Conservation (phyloP, 2,888 invertebrate genomes). For the Dasysyrphus albostriatus region DNA sequence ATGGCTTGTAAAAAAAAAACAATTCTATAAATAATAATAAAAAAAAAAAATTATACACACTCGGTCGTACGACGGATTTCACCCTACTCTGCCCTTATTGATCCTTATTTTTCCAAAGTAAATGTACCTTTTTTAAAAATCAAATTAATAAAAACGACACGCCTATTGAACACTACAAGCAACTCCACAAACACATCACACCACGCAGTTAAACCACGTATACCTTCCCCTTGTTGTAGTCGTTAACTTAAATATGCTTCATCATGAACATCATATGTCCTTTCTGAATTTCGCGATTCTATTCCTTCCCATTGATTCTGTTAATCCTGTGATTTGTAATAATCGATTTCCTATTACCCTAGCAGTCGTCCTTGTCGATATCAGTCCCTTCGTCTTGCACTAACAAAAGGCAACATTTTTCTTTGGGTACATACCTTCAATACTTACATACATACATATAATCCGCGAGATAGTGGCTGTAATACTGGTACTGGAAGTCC, state of each 20-base stretch:
- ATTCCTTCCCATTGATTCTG: constrained; percentile 66
- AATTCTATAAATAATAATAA: background rate
- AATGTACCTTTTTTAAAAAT: constrained; percentile 27
- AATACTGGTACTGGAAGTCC: constrained; percentile 35
- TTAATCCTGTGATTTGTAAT: constrained; percentile 75
- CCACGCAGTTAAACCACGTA: background rate
- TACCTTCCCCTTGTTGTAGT: constrained; percentile 31
- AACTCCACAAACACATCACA: constrained; percentile 9
- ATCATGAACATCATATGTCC: constrained; percentile 68
- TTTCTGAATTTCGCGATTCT: constrained; percentile 36
- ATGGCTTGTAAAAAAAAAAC: background rate
- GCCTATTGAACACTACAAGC: constrained; percentile 55
- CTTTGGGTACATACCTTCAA: constrained; percentile 21
- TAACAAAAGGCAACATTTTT: constrained; percentile 63
- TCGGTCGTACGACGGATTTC: background rate
- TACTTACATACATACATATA: constrained; percentile 15
- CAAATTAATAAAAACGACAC: constrained; percentile 68
- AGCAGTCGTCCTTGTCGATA: background rate
- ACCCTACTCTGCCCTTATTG: background rate
- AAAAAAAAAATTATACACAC: constrained; percentile 28
- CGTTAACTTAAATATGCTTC: constrained; percentile 68
- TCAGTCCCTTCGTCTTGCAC: constrained; percentile 10
- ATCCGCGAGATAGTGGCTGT: constrained; percentile 64
- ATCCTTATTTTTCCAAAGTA: constrained; percentile 1
- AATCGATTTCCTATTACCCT: constrained; percentile 74